phyloP scores from a whole-genome alignment of 2,888 invertebrate genomes.

The Heliconius cydno region DNA sequence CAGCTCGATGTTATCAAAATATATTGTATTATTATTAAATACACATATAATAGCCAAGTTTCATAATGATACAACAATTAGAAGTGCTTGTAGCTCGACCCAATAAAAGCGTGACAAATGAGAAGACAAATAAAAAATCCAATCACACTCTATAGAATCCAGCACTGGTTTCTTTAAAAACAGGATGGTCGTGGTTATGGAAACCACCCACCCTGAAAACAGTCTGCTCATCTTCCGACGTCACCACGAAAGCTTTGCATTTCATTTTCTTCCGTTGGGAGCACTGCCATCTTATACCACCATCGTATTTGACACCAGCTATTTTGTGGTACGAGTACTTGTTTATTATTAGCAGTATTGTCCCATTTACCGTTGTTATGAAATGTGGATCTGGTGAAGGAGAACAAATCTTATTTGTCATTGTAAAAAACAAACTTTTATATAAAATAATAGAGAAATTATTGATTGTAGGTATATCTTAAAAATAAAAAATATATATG shows the following conservation, averaged over 20 bases:
- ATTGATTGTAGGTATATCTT: not conserved
- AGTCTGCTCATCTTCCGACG: constrained; percentile 46
- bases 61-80: too few relatives aligned
- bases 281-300: constrained; percentile 53
- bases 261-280: constrained; percentile 50
- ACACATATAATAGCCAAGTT: too few relatives aligned
- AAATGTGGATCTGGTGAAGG: constrained; percentile 39
- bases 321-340: constrained; percentile 53
- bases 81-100: too few relatives aligned
- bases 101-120: too few relatives aligned
- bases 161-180: constrained; percentile 27
- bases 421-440: not conserved
- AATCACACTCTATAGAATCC: constrained; percentile 30
- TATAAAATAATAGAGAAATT: not conserved
- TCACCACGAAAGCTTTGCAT: constrained; percentile 47
- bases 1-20: too few relatives aligned
- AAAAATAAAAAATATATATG: not conserved
- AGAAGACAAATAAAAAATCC: not conserved
- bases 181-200: constrained; percentile 49
- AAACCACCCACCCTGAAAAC: constrained; percentile 45
- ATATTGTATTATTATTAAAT: too few relatives aligned
- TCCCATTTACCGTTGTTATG: constrained; percentile 49
- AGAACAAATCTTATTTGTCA: constrained; percentile 2
- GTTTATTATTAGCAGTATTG: constrained; percentile 48
- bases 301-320: constrained; percentile 44